These are phyloP conservation scores for Molossus alvarezi DNA, from an alignment of 2,797 vertebrate genomes.

Conservation along the genomic window DNA sequence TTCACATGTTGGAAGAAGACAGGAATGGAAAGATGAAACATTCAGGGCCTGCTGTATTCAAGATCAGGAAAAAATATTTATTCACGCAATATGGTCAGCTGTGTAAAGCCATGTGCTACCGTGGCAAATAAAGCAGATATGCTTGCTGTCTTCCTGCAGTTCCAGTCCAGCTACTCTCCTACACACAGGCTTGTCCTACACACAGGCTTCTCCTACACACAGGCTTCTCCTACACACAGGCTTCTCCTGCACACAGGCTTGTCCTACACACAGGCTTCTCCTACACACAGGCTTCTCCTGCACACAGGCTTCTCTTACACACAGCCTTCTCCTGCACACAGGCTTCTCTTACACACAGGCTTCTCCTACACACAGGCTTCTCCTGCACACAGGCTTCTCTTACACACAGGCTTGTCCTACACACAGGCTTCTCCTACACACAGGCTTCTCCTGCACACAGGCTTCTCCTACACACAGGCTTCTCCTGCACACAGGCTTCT, in stretches of 20 bases:
- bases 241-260: too few relatives aligned
- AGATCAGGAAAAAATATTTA: neutral
- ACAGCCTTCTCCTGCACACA: neutral
- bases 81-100: neutral
- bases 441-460: too few relatives aligned
- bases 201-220: too few relatives aligned
- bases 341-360: too few relatives aligned
- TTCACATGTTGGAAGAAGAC: conserved; percentile 33
- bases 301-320: too few relatives aligned
- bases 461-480: neutral
- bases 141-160: neutral
- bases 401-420: neutral
- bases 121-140: neutral
- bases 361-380: neutral
- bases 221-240: neutral
- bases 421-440: too few relatives aligned
- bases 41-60: neutral
- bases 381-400: too few relatives aligned
- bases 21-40: neutral
- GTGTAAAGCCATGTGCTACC: too few relatives aligned
- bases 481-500: too few relatives aligned
- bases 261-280: neutral
- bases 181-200: neutral
- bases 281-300: neutral
- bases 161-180: neutral